A percentile compares a stretch with the other conserved stretches of the same genome.
Evolutionary conservation across 1,140 invertebrate species (phyloP).

Genomic region (Cylas formicarius): DNA sequence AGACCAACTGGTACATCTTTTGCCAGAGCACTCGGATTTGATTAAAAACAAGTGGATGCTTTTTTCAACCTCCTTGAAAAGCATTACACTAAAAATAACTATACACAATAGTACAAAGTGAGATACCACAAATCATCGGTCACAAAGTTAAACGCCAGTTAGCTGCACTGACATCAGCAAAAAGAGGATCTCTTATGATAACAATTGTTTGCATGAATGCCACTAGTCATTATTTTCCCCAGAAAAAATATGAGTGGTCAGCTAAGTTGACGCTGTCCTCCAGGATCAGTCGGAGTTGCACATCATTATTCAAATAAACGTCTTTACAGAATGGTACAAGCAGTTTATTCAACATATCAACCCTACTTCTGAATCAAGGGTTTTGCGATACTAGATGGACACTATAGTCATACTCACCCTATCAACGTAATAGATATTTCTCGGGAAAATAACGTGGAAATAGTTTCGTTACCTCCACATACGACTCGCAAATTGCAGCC

Average conservation of each 20-base stretch:
- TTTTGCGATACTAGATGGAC: slow-evolving; percentile 33
- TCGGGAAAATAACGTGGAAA: slow-evolving; percentile 26
- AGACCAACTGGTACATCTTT: too few relatives aligned
- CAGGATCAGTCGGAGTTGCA: too few relatives aligned
- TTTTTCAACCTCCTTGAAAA: slow-evolving; percentile 38
- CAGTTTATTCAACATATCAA: neutral
- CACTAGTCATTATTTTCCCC: too few relatives aligned
- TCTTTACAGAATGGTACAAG: too few relatives aligned
- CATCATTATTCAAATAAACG: too few relatives aligned
- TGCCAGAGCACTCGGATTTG: slow-evolving; percentile 33
- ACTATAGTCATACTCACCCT: slow-evolving; percentile 31
- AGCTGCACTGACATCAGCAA: neutral
- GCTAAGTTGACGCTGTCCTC: too few relatives aligned
- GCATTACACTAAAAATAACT: slow-evolving; percentile 31
- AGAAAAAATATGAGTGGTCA: too few relatives aligned
- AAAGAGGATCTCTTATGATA: too few relatives aligned
- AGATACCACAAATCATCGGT: slow-evolving; percentile 31
- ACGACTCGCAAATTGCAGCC: slow-evolving; percentile 38
- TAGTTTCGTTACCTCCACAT: slow-evolving; percentile 37
- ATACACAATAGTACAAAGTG: slow-evolving; percentile 32
- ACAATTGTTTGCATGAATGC: too few relatives aligned
- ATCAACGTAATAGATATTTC: slow-evolving; percentile 30
- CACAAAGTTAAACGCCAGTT: slow-evolving; percentile 30
- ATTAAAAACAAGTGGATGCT: slow-evolving; percentile 29
- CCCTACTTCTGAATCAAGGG: slow-evolving; percentile 23